Percentiles rank a stretch among this genome's conserved stretches.
Evolutionary conservation across 2,797 vertebrate genomes (phyloP).

Genomic region (Silurus aristotelis): DNA sequence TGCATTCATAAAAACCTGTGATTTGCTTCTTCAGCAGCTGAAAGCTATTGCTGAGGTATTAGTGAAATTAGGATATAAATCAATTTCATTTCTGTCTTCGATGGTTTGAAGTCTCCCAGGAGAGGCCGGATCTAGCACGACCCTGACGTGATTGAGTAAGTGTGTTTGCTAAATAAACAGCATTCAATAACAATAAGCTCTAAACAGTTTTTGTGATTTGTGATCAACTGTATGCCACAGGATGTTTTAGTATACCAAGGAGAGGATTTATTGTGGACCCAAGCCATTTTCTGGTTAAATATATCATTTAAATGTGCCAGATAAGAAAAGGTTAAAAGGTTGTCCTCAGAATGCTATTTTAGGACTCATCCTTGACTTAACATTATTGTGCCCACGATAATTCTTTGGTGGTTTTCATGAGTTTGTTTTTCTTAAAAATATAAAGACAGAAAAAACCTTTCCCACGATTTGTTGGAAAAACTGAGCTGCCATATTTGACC

Average conservation of each 20-base stretch:
- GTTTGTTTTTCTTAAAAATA: neutral
- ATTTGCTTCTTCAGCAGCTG: neutral
- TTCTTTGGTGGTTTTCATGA: neutral
- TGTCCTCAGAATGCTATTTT: neutral
- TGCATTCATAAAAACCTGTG: neutral
- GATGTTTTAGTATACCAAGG: neutral
- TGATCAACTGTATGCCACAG: neutral
- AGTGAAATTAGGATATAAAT: neutral
- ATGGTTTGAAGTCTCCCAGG: neutral
- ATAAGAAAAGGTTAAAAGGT: neutral
- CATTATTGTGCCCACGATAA: too few species aligned
- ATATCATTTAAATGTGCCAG: too few species aligned
- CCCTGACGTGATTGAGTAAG: neutral
- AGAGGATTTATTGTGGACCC: neutral
- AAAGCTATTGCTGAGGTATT: neutral
- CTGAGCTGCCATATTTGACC: neutral
- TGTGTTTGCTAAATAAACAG: neutral
- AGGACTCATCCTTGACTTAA: neutral
- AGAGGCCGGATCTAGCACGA: neutral
- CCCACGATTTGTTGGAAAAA: neutral
- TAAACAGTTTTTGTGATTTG: neutral
- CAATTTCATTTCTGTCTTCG: neutral
- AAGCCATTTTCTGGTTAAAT: neutral
- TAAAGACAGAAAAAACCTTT: neutral
- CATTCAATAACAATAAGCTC: neutral